Evolutionary conservation across 2,888 invertebrate species (phyloP), one percentile per base, ranked within the genome.

Genomic region (Alcis repandata): DNA sequence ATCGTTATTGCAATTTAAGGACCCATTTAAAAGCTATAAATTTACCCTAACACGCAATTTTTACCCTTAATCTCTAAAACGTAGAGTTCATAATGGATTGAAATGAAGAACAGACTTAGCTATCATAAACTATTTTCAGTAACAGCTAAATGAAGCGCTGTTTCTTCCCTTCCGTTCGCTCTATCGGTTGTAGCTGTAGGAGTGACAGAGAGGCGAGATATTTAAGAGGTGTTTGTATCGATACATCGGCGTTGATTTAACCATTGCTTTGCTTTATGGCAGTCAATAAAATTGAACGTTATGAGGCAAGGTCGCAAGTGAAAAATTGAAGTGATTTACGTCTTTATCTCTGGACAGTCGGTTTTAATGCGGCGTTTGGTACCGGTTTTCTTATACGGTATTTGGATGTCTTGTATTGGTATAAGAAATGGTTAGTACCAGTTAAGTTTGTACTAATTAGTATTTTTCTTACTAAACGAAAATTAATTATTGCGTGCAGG

Each of bases 1-100:
- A 92, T 92, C 87, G 88, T 93, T 93, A 93, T 92, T 91, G 91
- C 92, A 79, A 92, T 93, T 92, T 92, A 92, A 92, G 89, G 88
- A 90, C 87, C 89, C 89, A 92, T 93, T 92, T 90, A 91, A 92
- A 92, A 90, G 84, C 89, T 85, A 93, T 92, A 91, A 92, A 91
- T 81, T 79, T 74, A n/a, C 58, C 45, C 69, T 40, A 33, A 53
- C 76, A 80, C 53, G 10, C 63, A 8, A 83, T 80, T 78, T 63
- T 40, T 61, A 70, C 76, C 82, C 67, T 57, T 80, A 83, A 40
- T 0, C 0, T 1, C 2, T 10, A 38, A 1, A 0, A 0, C 0
- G 74, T 82, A 89, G 74, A 80, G 87, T 75, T 68, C 62, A 84
- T 57, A 82, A 73, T 87, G 62, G 68, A 71, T 65, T 69, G 60